A percentile compares a stretch with the other conserved stretches of the same genome.
Conservation (phyloP, 2,888 invertebrate genomes). For the Rugalucina vietnamica region DNA sequence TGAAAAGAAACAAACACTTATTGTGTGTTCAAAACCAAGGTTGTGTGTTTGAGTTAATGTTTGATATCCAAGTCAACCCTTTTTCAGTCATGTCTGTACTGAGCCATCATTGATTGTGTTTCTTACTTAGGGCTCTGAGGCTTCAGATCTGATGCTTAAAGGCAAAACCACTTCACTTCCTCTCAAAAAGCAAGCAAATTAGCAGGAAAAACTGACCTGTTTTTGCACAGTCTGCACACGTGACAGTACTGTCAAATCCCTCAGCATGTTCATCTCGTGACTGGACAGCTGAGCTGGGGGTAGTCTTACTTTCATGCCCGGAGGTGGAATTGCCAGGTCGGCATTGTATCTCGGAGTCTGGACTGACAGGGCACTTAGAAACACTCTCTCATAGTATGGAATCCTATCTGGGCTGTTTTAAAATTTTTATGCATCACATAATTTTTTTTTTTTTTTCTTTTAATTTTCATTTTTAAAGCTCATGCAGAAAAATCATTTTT, state of each 20-base stretch:
- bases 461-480: too few relatives aligned
- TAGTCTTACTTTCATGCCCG: conserved; percentile 60
- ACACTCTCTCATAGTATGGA: conserved; percentile 81
- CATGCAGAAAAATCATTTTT: too few relatives aligned
- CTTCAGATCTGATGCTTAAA: too few relatives aligned
- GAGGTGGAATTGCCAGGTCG: conserved; percentile 40
- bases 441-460: background rate
- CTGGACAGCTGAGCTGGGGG: conserved; percentile 54
- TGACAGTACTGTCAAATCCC: conserved; percentile 69
- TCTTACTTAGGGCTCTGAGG: too few relatives aligned
- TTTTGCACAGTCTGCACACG: conserved; percentile 60
- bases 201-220: conserved; percentile 52
- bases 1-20: too few relatives aligned
- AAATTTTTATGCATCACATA: background rate
- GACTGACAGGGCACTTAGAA: conserved; percentile 73
- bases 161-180: too few relatives aligned
- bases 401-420: conserved; percentile 79
- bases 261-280: conserved; percentile 72
- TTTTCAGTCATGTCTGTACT: too few relatives aligned
- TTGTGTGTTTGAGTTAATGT: too few relatives aligned
- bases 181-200: too few relatives aligned
- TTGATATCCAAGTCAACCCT: too few relatives aligned
- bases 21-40: too few relatives aligned
- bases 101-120: too few relatives aligned
- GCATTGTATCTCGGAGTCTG: conserved; percentile 76